Evolutionary conservation across 92 coral and sea anemone genomes (phyloP).

Genomic region (Umimayanthus kanabou): DNA sequence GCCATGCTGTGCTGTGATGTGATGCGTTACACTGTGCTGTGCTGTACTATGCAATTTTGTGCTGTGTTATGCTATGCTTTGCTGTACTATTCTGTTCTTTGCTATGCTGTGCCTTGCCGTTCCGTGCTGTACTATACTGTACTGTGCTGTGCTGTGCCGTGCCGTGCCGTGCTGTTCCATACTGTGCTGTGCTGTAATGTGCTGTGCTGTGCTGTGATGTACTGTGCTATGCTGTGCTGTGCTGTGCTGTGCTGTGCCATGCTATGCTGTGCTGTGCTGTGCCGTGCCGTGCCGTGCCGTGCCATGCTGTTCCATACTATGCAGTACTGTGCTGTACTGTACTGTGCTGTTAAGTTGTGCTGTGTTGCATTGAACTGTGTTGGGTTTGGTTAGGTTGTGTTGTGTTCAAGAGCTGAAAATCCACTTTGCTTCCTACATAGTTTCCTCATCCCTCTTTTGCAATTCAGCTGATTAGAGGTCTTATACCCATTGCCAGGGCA

Average conservation of each 20-base stretch:
- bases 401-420: not conserved
- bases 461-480: not conserved
- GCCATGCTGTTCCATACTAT: not conserved
- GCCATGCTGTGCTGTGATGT: not conserved
- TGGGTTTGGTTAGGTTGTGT: not conserved
- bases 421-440: not conserved
- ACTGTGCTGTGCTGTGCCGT: not conserved
- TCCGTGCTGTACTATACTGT: not conserved
- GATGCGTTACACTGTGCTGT: too few relatives aligned
- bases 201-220: not conserved
- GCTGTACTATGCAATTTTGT: too few relatives aligned
- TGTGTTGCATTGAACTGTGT: not conserved
- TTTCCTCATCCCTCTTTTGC: not conserved
- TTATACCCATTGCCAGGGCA: conserved; percentile 49
- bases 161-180: not conserved
- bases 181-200: not conserved
- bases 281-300: not conserved
- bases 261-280: not conserved
- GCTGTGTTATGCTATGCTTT: too few relatives aligned
- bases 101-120: not conserved
- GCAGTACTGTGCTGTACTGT: not conserved
- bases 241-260: too few relatives aligned
- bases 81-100: too few relatives aligned
- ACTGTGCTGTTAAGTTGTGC: not conserved
- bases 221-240: too few relatives aligned